Evolutionary conservation across 1,140 invertebrate genomes (phyloP).

Genomic region (Ostrea edulis): DNA sequence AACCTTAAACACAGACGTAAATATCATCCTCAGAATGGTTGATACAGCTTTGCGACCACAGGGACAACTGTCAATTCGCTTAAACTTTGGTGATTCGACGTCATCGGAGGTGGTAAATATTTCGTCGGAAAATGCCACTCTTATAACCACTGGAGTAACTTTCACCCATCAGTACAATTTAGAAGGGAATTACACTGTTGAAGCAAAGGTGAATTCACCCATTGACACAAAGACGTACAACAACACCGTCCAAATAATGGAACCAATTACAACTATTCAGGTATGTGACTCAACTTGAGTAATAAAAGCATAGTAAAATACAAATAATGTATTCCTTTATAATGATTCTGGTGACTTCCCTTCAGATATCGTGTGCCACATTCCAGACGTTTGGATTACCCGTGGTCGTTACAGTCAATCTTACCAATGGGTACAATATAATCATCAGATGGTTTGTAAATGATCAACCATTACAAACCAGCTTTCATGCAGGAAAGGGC

Average conservation of each 20-base stretch:
- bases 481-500: neutral
- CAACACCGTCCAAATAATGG: neutral
- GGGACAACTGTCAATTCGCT: neutral
- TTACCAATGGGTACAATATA: slow-evolving; percentile 1
- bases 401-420: neutral
- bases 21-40: neutral
- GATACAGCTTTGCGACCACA: neutral
- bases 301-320: no score
- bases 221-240: neutral
- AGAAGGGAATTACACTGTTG: neutral
- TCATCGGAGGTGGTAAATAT: neutral
- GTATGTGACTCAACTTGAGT: neutral
- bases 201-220: neutral
- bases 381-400: neutral
- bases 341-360: neutral
- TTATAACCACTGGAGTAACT: neutral
- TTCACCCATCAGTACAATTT: neutral
- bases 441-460: slow-evolving; percentile 1
- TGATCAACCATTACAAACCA: neutral
- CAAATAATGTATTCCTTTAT: no score
- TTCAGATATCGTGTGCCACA: neutral
- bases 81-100: neutral
- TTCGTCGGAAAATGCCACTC: neutral
- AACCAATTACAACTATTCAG: slow-evolving; percentile 14
- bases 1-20: neutral